Conservation (phyloP, 2,797 vertebrate species). For the Staurois parvus region DNA sequence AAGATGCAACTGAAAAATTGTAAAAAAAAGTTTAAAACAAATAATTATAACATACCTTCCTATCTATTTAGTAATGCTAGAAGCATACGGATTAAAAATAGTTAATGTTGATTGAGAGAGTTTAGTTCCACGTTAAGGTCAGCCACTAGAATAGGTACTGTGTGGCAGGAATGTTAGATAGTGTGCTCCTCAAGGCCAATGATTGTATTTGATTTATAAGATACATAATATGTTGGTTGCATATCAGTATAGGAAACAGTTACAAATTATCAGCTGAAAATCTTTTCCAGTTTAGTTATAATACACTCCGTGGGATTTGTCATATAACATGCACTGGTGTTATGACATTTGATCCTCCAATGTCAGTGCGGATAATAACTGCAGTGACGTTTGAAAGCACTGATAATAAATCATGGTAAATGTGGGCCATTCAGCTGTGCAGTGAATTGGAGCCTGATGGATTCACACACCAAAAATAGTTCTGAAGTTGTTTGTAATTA, state of each 20-base stretch:
- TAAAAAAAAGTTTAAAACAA: too few relatives aligned
- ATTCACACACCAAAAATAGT: constrained; percentile 26
- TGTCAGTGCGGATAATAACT: background rate
- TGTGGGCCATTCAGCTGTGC: background rate
- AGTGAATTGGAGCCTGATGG: background rate
- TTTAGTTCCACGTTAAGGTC: too few relatives aligned
- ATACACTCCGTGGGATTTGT: background rate
- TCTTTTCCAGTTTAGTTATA: background rate
- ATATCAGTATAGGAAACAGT: background rate
- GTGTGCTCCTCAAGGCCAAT: too few relatives aligned
- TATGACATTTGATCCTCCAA: background rate
- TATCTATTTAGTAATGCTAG: too few relatives aligned
- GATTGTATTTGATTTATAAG: too few relatives aligned
- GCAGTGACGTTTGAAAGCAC: background rate
- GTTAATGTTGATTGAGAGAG: too few relatives aligned
- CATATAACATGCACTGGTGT: background rate
- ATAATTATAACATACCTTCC: too few relatives aligned
- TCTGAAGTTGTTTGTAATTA: constrained; percentile 30
- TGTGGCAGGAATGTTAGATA: too few relatives aligned
- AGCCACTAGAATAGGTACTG: too few relatives aligned
- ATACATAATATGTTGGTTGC: background rate
- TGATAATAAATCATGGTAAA: background rate
- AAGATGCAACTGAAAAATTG: too few relatives aligned
- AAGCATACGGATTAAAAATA: too few relatives aligned
- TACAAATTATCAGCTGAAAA: background rate